Percentiles rank a stretch among this genome's conserved stretches.
Evolutionary conservation across 2,113 vertebrate genomes (phyloP).

Genomic region (Mesocricetus auratus): DNA sequence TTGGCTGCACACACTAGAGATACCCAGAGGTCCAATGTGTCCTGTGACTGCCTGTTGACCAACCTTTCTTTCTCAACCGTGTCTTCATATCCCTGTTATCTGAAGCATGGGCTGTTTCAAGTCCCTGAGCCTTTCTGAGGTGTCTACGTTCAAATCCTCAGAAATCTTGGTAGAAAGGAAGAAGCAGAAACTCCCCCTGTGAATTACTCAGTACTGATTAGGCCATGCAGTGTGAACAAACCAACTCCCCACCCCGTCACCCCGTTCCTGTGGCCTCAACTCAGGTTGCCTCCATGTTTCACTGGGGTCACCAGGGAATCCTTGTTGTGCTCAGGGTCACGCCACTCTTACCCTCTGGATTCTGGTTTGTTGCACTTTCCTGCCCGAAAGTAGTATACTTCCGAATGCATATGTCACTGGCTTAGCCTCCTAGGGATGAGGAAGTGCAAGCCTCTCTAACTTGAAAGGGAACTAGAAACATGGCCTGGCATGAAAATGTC

Average conservation of each 20-base stretch:
- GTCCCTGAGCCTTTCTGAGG: neutral
- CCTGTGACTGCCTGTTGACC: neutral
- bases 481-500: neutral
- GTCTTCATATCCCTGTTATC: neutral
- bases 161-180: neutral
- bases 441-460: neutral
- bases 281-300: neutral
- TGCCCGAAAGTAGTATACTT: neutral
- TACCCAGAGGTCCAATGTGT: neutral
- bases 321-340: neutral
- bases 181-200: neutral
- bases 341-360: accelerated
- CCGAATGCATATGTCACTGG: neutral
- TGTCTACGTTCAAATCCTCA: neutral
- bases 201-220: neutral
- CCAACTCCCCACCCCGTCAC: neutral
- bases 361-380: neutral
- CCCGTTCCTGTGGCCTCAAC: neutral
- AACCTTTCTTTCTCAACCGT: neutral
- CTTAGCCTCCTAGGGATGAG: accelerated
- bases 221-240: neutral
- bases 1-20: neutral
- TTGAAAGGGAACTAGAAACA: neutral
- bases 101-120: neutral
- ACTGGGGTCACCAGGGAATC: neutral